Evolutionary conservation across 2,888 invertebrate genomes (phyloP).

Genomic region (Abscondita cerata): DNA sequence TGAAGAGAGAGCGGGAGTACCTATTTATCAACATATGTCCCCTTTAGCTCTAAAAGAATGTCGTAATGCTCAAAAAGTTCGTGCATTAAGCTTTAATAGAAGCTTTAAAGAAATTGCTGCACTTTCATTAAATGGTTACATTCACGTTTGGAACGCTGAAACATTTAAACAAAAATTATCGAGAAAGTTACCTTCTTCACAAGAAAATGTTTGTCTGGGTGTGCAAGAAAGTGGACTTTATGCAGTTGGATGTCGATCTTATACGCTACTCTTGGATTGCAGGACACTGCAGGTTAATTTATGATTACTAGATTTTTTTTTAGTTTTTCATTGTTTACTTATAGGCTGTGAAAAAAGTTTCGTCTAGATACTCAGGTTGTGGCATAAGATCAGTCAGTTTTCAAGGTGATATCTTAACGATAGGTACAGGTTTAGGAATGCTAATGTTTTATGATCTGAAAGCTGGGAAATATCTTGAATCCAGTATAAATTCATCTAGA

Average conservation of each 20-base stretch:
- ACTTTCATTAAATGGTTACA: slow-evolving; percentile 89
- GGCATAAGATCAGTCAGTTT: slow-evolving; percentile 93
- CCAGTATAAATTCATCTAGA: slow-evolving; percentile 86
- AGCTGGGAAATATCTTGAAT: slow-evolving; percentile 90
- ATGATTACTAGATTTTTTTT: too few relatives aligned
- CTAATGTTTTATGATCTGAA: slow-evolving; percentile 93
- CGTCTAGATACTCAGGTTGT: slow-evolving; percentile 88
- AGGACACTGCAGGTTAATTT: slow-evolving; percentile 74
- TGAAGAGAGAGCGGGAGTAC: slow-evolving; percentile 60
- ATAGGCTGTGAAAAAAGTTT: slow-evolving; percentile 77
- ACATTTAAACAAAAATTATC: slow-evolving; percentile 88
- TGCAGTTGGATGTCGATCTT: slow-evolving; percentile 93
- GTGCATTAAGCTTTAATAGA: slow-evolving; percentile 88
- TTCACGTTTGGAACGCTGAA: slow-evolving; percentile 93
- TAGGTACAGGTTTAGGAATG: slow-evolving; percentile 91
- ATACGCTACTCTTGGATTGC: slow-evolving; percentile 88
- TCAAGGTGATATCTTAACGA: slow-evolving; percentile 87
- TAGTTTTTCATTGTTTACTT: slow-evolving; percentile 28
- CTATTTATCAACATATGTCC: slow-evolving; percentile 64
- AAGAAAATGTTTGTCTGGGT: slow-evolving; percentile 93
- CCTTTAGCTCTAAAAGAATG: slow-evolving; percentile 81
- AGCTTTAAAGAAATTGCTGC: slow-evolving; percentile 88
- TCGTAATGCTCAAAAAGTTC: slow-evolving; percentile 72
- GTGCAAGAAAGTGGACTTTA: slow-evolving; percentile 87
- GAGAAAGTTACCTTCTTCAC: slow-evolving; percentile 84